Evolutionary conservation across 1,140 invertebrate genomes (phyloP).

Genomic region (Pachyrhynchus sulphureomaculatus): DNA sequence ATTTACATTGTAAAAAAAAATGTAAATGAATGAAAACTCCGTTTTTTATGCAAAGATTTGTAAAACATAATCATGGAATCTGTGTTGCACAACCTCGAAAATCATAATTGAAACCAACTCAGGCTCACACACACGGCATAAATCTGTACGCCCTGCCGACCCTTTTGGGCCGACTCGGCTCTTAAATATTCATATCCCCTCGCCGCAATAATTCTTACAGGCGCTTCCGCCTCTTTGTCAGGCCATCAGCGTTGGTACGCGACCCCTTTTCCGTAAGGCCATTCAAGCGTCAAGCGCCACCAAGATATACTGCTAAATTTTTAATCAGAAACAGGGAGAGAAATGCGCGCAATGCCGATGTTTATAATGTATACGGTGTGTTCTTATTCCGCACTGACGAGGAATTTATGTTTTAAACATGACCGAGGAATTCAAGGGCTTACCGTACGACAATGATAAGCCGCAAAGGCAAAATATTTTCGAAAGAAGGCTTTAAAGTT

Average conservation of each 20-base stretch:
- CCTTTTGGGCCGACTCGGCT: neutral
- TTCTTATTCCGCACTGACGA: too few species aligned
- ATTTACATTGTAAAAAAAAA: too few species aligned
- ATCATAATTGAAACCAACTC: slow-evolving; percentile 18
- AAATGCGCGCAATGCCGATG: too few species aligned
- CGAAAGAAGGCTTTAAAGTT: too few species aligned
- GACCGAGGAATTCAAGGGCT: too few species aligned
- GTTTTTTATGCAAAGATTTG: too few species aligned
- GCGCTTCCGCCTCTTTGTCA: slow-evolving; percentile 12
- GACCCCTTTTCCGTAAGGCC: neutral
- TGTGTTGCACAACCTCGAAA: neutral
- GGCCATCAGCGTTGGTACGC: neutral
- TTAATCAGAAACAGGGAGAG: neutral
- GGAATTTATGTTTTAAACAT: too few species aligned
- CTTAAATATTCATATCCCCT: slow-evolving; percentile 25
- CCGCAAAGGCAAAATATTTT: too few species aligned
- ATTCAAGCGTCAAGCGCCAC: neutral
- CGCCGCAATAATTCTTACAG: slow-evolving; percentile 18
- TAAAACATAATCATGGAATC: neutral
- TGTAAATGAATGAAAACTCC: too few species aligned
- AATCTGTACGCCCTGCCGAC: slow-evolving; percentile 7
- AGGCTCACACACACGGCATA: slow-evolving; percentile 5
- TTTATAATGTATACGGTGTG: too few species aligned
- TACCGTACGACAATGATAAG: too few species aligned
- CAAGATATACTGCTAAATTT: slow-evolving; percentile 1